A percentile compares a stretch with the other conserved stretches of the same genome.
phyloP scores from a whole-genome alignment of 2,888 invertebrate genomes.

The Heterodera filipjevi region DNA sequence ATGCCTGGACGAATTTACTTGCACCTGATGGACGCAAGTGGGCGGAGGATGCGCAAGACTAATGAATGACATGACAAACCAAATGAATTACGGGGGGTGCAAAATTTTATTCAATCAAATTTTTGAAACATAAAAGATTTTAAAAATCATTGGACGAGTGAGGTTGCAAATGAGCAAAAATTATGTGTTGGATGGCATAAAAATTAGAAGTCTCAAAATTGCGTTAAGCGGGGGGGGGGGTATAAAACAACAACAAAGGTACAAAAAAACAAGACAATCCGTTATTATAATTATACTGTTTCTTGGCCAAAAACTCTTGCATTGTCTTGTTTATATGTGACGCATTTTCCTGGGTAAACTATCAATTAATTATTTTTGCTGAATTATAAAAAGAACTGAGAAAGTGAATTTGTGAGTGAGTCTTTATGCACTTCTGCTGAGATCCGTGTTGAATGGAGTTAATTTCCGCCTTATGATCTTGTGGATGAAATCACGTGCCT shows the following conservation, averaged over 20 bases:
- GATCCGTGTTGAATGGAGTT: background rate
- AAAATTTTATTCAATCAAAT: no score
- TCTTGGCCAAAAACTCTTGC: no score
- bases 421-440: background rate
- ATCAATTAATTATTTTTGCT: no score
- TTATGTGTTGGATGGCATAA: background rate
- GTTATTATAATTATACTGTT: no score
- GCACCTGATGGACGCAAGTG: background rate
- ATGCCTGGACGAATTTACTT: conserved; percentile 18
- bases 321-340: no score
- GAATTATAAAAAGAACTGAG: background rate
- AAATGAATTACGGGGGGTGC: no score
- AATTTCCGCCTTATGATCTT: background rate
- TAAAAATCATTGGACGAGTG: background rate
- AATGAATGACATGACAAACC: background rate
- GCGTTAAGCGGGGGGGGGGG: background rate
- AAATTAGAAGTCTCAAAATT: conserved; percentile 19
- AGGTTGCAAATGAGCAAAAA: background rate
- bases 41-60: background rate
- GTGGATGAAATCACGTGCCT: no score
- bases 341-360: no score
- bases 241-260: background rate
- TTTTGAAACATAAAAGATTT: no score
- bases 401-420: background rate
- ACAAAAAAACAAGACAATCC: background rate